Percentiles rank a stretch among this genome's conserved stretches.
Conservation (phyloP, 2,888 invertebrate genomes). For the Congeria kusceri region DNA sequence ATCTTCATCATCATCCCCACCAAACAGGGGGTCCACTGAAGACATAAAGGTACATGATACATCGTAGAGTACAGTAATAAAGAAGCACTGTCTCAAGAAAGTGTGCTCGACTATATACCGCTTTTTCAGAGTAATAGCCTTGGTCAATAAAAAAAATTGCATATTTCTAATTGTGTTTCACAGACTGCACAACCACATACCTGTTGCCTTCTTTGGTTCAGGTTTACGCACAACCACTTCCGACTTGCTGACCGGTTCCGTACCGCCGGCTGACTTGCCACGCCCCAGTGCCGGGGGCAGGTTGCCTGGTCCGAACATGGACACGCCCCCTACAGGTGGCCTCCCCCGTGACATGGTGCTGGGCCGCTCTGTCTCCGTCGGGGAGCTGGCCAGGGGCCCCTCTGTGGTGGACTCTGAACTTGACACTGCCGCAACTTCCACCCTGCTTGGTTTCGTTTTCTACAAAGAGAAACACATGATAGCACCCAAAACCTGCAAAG, state of each 20-base stretch:
- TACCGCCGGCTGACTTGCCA: constrained; percentile 4
- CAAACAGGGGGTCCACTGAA: constrained; percentile 59
- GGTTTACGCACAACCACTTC: constrained; percentile 32
- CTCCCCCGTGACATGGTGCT: constrained; percentile 66
- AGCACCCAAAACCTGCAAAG: no score
- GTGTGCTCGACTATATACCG: no score
- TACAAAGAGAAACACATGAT: background rate
- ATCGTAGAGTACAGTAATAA: background rate
- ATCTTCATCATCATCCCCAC: constrained; percentile 49
- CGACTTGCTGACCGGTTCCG: background rate
- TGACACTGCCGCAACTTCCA: constrained; percentile 40
- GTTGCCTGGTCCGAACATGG: constrained; percentile 76
- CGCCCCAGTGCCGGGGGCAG: background rate
- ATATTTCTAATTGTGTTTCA: background rate
- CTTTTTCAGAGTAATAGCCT: no score
- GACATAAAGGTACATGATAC: background rate
- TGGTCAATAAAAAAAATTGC: no score
- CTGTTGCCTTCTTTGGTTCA: constrained; percentile 23
- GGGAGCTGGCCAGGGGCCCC: no score
- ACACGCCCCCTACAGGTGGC: constrained; percentile 80
- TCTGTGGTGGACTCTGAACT: no score
- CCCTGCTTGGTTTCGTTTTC: constrained; percentile 4
- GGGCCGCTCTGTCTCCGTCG: constrained; percentile 65
- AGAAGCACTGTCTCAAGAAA: no score
- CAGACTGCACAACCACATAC: constrained; percentile 2